Evolutionary conservation across 2,888 invertebrate species (phyloP).

Genomic region (Bimastos eiseni): DNA sequence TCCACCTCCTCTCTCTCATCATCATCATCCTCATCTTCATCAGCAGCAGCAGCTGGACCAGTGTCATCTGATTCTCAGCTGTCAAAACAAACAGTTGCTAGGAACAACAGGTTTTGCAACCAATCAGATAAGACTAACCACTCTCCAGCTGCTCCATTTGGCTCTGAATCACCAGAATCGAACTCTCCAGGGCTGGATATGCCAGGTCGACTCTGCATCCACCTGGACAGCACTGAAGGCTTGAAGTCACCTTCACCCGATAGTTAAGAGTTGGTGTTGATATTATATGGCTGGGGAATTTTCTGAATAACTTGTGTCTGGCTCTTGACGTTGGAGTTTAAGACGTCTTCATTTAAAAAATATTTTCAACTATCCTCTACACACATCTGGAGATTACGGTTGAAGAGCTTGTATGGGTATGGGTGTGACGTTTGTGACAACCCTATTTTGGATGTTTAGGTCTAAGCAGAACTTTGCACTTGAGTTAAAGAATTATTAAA

Average conservation of each 20-base stretch:
- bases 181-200: neutral
- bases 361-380: neutral
- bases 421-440: neutral
- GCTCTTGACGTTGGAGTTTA: neutral
- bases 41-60: neutral
- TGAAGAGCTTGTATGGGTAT: neutral
- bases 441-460: neutral
- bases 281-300: neutral
- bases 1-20: neutral
- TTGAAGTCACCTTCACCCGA: neutral
- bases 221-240: neutral
- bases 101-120: neutral
- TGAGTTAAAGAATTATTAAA: neutral
- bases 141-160: neutral
- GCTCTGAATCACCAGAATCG: neutral
- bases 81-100: constrained; percentile 2
- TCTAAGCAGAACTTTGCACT: neutral
- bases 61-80: neutral
- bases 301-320: neutral
- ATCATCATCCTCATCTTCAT: neutral
- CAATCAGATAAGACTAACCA: neutral
- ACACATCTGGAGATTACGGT: neutral
- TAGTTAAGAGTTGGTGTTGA: neutral
- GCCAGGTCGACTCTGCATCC: neutral
- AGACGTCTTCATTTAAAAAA: neutral